Conservation (phyloP, 2,797 vertebrate species). For the Nyctibius grandis region DNA sequence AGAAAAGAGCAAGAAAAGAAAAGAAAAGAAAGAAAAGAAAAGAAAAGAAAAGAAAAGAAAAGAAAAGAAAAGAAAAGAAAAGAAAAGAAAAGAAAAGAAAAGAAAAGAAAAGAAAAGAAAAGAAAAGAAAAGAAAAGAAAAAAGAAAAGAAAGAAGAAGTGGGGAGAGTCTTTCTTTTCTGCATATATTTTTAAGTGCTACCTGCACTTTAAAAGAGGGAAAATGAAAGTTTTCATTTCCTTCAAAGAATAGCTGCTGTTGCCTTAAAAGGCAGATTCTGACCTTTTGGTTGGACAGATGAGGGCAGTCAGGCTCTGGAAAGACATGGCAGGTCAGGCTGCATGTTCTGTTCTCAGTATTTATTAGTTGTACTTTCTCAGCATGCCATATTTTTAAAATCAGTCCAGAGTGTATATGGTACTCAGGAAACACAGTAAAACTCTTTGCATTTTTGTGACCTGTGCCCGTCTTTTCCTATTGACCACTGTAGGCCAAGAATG, state of each 20-base stretch:
- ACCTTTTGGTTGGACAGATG: not conserved
- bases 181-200: not conserved
- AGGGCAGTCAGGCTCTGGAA: not conserved
- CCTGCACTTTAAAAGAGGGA: not conserved
- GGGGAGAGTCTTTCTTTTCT: not conserved
- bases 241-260: not conserved
- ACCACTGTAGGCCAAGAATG: fast-evolving
- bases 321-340: not conserved
- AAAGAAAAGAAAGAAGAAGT: not conserved
- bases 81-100: too few relatives aligned
- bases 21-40: too few relatives aligned
- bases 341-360: not conserved
- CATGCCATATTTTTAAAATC: not conserved
- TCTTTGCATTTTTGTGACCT: not conserved
- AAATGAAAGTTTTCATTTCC: not conserved
- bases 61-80: too few relatives aligned
- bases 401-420: not conserved
- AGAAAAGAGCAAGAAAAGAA: too few relatives aligned
- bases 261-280: not conserved
- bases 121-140: too few relatives aligned
- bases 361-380: not conserved
- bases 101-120: too few relatives aligned
- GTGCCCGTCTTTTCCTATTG: not conserved
- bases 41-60: too few relatives aligned
- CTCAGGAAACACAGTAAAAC: not conserved